These are phyloP conservation scores for Epizoanthus rinbou DNA, from an alignment of 92 coral and sea anemone genomes.

Conservation along the genomic window DNA sequence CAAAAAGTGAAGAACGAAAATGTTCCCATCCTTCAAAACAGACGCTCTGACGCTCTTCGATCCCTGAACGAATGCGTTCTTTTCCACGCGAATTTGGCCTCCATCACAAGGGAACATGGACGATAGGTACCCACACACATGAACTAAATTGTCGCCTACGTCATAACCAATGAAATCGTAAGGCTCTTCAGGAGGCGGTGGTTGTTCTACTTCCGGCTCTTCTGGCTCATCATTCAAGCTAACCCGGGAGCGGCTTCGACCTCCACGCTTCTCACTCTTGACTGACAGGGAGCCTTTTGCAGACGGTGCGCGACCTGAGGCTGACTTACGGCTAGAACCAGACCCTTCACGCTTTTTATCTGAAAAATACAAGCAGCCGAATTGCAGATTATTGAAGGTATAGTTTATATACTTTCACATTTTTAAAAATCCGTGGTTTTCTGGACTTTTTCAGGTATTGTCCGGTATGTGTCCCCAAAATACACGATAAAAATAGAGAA, in stretches of 20 bases:
- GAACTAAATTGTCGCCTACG: conserved; percentile 91
- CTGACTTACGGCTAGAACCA: conserved; percentile 76
- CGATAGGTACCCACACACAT: conserved; percentile 86
- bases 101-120: conserved; percentile 95
- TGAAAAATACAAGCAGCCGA: not conserved
- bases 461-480: no score
- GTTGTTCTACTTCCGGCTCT: conserved; percentile 52
- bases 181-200: conserved; percentile 59
- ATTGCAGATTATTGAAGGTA: not conserved
- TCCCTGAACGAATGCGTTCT: conserved; percentile 80
- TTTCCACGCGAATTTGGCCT: conserved; percentile 87
- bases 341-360: conserved; percentile 83
- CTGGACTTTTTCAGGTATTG: no score
- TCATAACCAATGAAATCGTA: conserved; percentile 94
- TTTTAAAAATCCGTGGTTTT: no score
- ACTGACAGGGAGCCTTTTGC: conserved; percentile 82
- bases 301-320: conserved; percentile 70
- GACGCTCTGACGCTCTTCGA: conserved; percentile 73
- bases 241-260: conserved; percentile 64
- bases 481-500: no score
- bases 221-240: conserved; percentile 64
- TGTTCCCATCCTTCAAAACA: conserved; percentile 90
- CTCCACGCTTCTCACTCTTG: conserved; percentile 70
- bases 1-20: conserved; percentile 80
- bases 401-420: not conserved